phyloP scores from a whole-genome alignment of 2,888 invertebrate genomes.

The Rhingia campestris region DNA sequence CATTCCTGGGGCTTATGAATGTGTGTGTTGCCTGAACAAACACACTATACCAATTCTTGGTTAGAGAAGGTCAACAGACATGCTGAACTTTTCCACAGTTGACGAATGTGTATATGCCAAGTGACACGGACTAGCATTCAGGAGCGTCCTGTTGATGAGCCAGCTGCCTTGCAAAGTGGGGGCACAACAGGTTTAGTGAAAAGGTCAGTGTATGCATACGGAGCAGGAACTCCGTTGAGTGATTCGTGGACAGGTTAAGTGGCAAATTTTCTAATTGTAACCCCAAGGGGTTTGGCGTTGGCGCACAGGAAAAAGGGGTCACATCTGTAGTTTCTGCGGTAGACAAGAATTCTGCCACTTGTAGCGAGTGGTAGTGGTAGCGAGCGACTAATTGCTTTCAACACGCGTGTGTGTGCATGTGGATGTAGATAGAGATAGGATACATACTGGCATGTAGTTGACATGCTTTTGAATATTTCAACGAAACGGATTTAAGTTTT shows the following conservation, averaged over 20 bases:
- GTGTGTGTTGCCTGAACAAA: constrained; percentile 7
- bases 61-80: constrained; percentile 60
- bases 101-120: constrained; percentile 45
- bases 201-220: constrained; percentile 55
- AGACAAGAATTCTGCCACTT: constrained; percentile 65
- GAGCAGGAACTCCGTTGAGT: constrained; percentile 59
- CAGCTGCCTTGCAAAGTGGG: constrained; percentile 31
- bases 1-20: not conserved
- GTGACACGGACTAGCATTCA: constrained; percentile 7
- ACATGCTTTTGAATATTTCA: constrained; percentile 16
- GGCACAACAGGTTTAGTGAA: constrained; percentile 62
- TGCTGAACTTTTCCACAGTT: constrained; percentile 41
- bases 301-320: constrained; percentile 49
- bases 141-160: constrained; percentile 48
- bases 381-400: constrained; percentile 65
- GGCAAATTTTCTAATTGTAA: constrained; percentile 70
- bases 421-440: not conserved
- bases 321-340: constrained; percentile 51
- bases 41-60: constrained; percentile 21
- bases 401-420: constrained; percentile 46
- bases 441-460: constrained; percentile 22
- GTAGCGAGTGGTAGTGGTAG: constrained; percentile 49
- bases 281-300: constrained; percentile 48
- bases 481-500: constrained; percentile 30
- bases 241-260: constrained; percentile 73